phyloP scores from a whole-genome alignment of 2,113 vertebrate species.

The Salvelinus namaycush region DNA sequence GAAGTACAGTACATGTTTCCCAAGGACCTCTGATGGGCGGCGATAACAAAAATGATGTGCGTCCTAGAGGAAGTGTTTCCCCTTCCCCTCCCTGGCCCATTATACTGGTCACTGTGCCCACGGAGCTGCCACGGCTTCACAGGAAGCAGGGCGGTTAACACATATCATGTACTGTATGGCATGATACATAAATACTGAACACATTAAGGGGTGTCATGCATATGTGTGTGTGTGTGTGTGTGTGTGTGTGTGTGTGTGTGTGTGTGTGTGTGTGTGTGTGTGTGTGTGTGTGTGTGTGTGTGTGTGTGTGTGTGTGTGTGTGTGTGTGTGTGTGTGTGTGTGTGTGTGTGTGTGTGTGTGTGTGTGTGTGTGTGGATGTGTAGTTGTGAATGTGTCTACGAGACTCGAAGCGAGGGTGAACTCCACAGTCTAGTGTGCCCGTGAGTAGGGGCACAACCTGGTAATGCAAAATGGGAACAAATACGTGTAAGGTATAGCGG shows the following conservation, averaged over 20 bases:
- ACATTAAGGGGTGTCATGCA: background rate
- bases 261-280: background rate
- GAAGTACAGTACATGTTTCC: conserved; percentile 56
- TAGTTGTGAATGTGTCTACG: too few relatives aligned
- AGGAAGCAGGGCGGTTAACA: background rate
- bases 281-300: too few relatives aligned
- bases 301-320: background rate
- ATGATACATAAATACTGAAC: conserved; percentile 7
- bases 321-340: background rate
- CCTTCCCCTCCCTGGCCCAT: conserved; percentile 38
- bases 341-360: too few relatives aligned
- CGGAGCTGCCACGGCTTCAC: background rate
- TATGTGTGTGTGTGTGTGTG: background rate
- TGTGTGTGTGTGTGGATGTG: too few relatives aligned
- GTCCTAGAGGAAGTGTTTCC: conserved; percentile 50
- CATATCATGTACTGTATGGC: background rate
- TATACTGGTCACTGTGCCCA: conserved; percentile 28
- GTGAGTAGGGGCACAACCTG: too few relatives aligned
- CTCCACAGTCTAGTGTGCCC: too few relatives aligned
- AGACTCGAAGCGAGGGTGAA: too few relatives aligned
- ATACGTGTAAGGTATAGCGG: too few relatives aligned
- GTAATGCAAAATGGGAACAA: too few relatives aligned
- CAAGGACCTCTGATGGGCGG: conserved; percentile 61
- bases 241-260: background rate
- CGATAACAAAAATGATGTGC: conserved; percentile 64